Evolutionary conservation across 1,140 invertebrate species (phyloP), one percentile per base, ranked within the genome.

Genomic region (Glomeris maerens): DNA sequence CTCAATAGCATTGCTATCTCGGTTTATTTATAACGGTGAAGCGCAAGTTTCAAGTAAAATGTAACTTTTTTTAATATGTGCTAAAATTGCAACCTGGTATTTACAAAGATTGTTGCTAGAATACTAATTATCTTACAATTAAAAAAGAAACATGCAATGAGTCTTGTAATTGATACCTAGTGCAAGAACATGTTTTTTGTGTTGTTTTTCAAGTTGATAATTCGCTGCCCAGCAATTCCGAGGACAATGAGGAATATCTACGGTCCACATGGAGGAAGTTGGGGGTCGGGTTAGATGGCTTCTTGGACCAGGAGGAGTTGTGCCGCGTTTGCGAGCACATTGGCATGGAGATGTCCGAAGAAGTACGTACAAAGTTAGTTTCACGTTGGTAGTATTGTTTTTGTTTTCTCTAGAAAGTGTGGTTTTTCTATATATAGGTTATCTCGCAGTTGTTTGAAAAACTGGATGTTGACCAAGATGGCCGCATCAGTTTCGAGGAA

Each of bases 371-470:
- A 28, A 5, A n/a, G n/a, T n/a, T n/a, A n/a, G n/a, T 42, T 21
- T 4, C 25, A 21, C 4, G 25, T 5, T 21, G 25, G 5, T 42
- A 4, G 20, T 42, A 17, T 7, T 45, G 14, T 29, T 20, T 51
- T 27, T 48, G 10, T 22, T 52, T 36, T 42, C 14, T n/a, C 14
- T 52, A 52, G 7, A 22, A 45, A 26, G 20, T 31, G n/a, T 36
- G 14, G 14, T 54, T 40, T 48, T 51, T 42, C 48, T 28, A 26
- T 54, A 39, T 57, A 57, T 14, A 76, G 74, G 67, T 72, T 40
- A 66, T 80, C 17, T 64, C 74, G 51, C 74, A 81, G 55, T 66
- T 83, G 14, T 83, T 82, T 60, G 72, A 77, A 28, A 77, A 78
- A 55, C 63, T 81, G 4, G 75, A 79, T 57, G 61, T 70, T 10